Conservation (phyloP, 2,113 vertebrate species). For the Melanerpes aurifrons region DNA sequence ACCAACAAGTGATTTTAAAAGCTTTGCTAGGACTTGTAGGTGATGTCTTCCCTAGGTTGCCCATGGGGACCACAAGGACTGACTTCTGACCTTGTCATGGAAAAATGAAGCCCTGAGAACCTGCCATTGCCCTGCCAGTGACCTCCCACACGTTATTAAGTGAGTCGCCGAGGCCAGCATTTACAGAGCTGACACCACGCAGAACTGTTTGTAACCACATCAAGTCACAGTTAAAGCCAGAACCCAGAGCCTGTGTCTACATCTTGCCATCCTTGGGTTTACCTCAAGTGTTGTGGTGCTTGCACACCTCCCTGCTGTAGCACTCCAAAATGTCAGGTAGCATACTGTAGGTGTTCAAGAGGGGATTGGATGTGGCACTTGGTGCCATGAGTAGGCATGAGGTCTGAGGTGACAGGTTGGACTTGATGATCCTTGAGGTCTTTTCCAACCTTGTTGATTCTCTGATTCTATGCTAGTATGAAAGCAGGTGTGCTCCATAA, state of each 20-base stretch:
- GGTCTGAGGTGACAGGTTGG: no score
- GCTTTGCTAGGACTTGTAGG: background rate
- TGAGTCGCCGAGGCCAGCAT: background rate
- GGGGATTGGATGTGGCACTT: no score
- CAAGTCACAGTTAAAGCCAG: background rate
- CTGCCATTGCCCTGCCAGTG: background rate
- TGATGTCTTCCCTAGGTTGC: background rate
- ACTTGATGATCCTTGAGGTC: no score
- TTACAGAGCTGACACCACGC: background rate
- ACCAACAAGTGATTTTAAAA: background rate
- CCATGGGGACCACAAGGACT: background rate
- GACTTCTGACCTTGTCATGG: background rate
- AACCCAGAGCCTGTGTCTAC: background rate
- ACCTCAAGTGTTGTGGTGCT: background rate
- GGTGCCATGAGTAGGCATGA: no score
- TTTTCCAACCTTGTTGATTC: no score
- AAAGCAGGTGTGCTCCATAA: background rate
- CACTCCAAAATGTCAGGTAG: background rate
- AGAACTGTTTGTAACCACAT: background rate
- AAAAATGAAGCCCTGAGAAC: background rate
- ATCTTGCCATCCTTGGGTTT: background rate
- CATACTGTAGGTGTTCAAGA: no score
- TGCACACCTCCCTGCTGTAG: fast-evolving
- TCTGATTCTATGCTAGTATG: background rate
- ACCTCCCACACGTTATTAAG: fast-evolving